Conservation (phyloP, 1,140 invertebrate genomes). For the Brachionus koreanus region DNA sequence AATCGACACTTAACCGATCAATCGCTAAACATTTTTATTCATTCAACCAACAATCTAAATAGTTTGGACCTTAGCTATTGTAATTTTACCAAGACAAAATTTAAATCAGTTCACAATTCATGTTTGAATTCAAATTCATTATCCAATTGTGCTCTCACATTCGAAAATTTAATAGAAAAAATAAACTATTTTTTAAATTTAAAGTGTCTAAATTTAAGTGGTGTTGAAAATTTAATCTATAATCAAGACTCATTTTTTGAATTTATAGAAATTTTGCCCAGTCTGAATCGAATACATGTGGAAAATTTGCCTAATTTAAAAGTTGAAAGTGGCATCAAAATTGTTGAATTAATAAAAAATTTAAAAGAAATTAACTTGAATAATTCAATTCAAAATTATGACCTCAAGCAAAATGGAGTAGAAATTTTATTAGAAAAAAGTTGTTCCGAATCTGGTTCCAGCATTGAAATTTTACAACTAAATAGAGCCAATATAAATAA, state of each 20-base stretch:
- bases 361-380: background rate
- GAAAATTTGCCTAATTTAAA: slow-evolving; percentile 24
- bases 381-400: slow-evolving; percentile 19
- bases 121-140: background rate
- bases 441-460: background rate
- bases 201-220: background rate
- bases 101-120: slow-evolving; percentile 15
- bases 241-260: slow-evolving; percentile 19
- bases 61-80: slow-evolving; percentile 26
- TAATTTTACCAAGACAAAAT: slow-evolving; percentile 36
- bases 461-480: background rate
- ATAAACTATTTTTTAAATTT: background rate
- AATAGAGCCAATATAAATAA: slow-evolving; percentile 20
- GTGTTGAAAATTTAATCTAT: slow-evolving; percentile 8
- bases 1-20: slow-evolving; percentile 30
- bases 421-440: slow-evolving; percentile 29
- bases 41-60: background rate
- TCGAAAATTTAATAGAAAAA: slow-evolving; percentile 35
- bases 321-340: background rate
- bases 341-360: background rate
- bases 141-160: background rate
- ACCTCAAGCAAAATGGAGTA: background rate
- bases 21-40: slow-evolving; percentile 5
- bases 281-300: background rate
- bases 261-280: slow-evolving; percentile 11